A percentile compares a stretch with the other conserved stretches of the same genome.
Evolutionary conservation across 2,797 vertebrate genomes (phyloP).

Genomic region (Florisuga fusca): DNA sequence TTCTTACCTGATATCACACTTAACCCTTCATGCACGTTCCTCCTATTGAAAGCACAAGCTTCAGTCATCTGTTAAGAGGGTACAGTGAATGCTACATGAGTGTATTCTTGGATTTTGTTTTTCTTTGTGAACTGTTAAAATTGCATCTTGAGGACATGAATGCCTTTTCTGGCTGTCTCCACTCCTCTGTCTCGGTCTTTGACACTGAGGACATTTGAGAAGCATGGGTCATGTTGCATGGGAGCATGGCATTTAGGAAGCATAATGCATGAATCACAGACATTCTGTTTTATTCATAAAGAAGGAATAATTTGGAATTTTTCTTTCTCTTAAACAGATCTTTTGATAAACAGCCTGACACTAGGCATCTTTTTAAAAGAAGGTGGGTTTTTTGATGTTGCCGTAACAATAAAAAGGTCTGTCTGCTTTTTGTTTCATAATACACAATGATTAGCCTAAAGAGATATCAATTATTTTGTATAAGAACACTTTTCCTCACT

Average conservation of each 20-base stretch:
- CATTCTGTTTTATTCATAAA: neutral
- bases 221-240: neutral
- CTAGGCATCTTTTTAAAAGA: neutral
- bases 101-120: neutral
- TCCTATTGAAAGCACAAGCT: neutral
- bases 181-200: neutral
- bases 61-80: neutral
- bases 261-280: neutral
- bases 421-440: conserved; percentile 38
- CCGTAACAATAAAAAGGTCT: neutral
- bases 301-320: neutral
- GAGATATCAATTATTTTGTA: conserved; percentile 32
- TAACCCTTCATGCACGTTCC: neutral
- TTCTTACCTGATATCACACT: neutral
- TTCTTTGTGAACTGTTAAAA: conserved; percentile 16
- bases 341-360: conserved; percentile 16
- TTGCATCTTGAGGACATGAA: conserved; percentile 23
- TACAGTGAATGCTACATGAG: neutral
- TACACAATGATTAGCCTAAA: conserved; percentile 28
- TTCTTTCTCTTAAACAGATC: conserved; percentile 11
- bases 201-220: neutral
- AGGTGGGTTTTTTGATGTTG: neutral
- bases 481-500: neutral
- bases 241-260: neutral
- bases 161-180: neutral